Evolutionary conservation across 1,140 invertebrate species (phyloP), one percentile per base, ranked within the genome.

Genomic region (Drosophila nikananu): DNA sequence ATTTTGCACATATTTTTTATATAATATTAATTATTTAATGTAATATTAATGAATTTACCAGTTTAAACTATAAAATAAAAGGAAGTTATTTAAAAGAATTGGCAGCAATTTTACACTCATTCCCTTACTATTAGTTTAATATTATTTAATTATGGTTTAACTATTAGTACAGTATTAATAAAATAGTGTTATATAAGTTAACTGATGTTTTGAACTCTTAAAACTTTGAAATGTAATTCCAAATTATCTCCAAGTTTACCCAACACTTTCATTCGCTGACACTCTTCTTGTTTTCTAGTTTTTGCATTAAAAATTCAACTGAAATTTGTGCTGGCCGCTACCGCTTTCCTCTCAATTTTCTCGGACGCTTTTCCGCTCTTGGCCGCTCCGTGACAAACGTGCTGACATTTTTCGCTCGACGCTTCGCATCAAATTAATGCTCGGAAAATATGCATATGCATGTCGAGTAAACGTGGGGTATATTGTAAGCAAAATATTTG

Each of bases 391-490:
- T 68, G 76, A 79, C 80, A 82, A 77, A 81, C 61, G 35, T 77
- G 78, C 51, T 72, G 79, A 81, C 79, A 77, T 64, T 81, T 79
- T 81, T 77, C 62, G 65, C 78, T 72, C 65, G 41, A 71, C 55
- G 65, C 67, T 66, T 78, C 77, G 73, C 74, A 77, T 82, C 74
- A 82, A 82, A 82, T 82, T 82, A 82, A 82, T 82, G 74, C 57
- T 80, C 59, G 71, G 80, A 74, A 82, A 81, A 82, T 82, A 82
- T 82, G 80, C 80, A 81, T 77, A 73, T 82, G 59, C 80, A 82
- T 81, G 79, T 81, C 51, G 73, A 55, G 73, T 79, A 79, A 78
- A 78, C 76, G 76, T 27, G 44, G 75, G 75, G 32, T 79, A 79
- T 79, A 82, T 63, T 70, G 74, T 80, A 74, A 77, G 62, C 80